Evolutionary conservation across 2,113 vertebrate species (phyloP).

Genomic region (Vimba vimba): DNA sequence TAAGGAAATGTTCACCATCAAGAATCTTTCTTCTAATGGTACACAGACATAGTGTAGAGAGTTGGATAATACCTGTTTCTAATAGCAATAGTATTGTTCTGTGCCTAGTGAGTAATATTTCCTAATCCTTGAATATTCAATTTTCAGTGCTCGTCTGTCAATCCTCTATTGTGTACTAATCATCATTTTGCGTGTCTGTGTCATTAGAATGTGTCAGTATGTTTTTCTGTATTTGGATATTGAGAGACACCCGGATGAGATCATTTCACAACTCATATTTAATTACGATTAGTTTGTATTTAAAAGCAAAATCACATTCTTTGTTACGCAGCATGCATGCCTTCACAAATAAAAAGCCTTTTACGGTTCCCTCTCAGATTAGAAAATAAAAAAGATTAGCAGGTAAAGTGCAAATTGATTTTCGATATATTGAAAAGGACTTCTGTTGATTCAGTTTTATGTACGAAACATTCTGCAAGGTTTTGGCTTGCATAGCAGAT

Average conservation of each 20-base stretch:
- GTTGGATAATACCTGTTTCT: conserved; percentile 56
- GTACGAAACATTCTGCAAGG: conserved; percentile 26
- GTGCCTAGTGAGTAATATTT: conserved; percentile 60
- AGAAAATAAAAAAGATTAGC: conserved; percentile 26
- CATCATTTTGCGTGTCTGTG: conserved; percentile 6
- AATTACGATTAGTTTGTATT: background rate
- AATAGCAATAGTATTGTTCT: conserved; percentile 74
- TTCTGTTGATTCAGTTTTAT: background rate
- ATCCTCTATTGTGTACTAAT: conserved; percentile 38
- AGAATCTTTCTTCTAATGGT: conserved; percentile 31
- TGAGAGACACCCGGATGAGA: conserved; percentile 12
- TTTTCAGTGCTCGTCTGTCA: conserved; percentile 58
- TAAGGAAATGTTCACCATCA: conserved; percentile 19
- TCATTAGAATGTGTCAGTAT: conserved; percentile 2
- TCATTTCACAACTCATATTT: conserved; percentile 31
- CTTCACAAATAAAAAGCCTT: conserved; percentile 42
- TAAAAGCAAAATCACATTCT: background rate
- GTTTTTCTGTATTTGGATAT: conserved; percentile 2
- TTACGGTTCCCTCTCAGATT: conserved; percentile 19
- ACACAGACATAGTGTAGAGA: conserved; percentile 44
- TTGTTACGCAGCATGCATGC: conserved; percentile 49
- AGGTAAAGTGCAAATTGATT: conserved; percentile 29
- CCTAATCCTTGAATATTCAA: conserved; percentile 46
- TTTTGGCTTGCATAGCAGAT: conserved; percentile 34
- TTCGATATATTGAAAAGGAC: background rate